Base-by-base conservation (phyloP, 2,113 vertebrate species). In the Candoia aspera region DNA sequence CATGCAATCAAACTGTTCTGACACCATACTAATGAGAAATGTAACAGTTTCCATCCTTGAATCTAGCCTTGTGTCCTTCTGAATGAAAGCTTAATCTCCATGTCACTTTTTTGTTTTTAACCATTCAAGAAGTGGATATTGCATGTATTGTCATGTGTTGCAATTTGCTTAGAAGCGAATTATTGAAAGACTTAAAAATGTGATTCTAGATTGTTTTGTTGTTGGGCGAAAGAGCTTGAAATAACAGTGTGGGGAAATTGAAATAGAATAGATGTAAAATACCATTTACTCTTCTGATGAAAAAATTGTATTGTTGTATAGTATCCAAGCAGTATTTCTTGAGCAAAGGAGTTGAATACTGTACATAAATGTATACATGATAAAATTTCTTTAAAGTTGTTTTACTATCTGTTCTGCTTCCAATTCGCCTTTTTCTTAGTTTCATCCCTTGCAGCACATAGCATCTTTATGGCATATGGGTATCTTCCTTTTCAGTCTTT, bases 221-320 rank as follows among this genome's bases (percentile, higher is more conserved):
- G n/a, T 95, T 42, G n/a, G 23, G 79, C 12, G 73, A 89, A 90
- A 90, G 90, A 62, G 37, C 24, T 60, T 49, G 37, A 37, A 53
- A 84, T 33, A 53, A n/a, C 17, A 10, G 8, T 8, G 37, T n/a
- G 17, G 33, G 21, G 21, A 23, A 54, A 60, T 33, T n/a, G 1
- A 86, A 21, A 84, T 12, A 88, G 19, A 23, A 42, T 62, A 8
- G 15, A 49, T 88, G 23, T 79, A 73, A 73, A 73, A 37, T 15
- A 57, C 42, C 53, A n/a, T n/a, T 87, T 62, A n/a, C 21, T 55
- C 26, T 53, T 91, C 11, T 37, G 10, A 37, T 57, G 2, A 37
- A 68, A 46, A 73, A 53, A 23, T 73, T 11, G 6, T 58, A 58
- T 58, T 58, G 15, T 58, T 58, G 17, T 58, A 58, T 19, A 58